phyloP scores from a whole-genome alignment of 1,140 invertebrate genomes.

The Drosophila insularis region DNA sequence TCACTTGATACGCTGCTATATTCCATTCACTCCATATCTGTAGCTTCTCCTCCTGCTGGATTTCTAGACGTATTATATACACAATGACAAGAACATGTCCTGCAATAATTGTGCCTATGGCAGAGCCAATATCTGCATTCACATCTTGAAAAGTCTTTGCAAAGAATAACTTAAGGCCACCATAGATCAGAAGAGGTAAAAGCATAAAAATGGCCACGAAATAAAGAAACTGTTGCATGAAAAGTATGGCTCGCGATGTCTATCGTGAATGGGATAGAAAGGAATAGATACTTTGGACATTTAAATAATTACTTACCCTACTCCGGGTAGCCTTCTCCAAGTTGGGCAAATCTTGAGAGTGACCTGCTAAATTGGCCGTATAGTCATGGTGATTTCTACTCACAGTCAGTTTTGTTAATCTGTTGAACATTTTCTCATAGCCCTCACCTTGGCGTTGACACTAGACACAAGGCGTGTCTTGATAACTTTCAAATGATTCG shows the following conservation, averaged over 20 bases:
- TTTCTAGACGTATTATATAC: constrained; percentile 35
- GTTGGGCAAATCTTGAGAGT: constrained; percentile 8
- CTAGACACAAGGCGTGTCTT: neutral
- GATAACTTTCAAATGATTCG: neutral
- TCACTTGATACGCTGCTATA: neutral
- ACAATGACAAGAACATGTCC: constrained; percentile 32
- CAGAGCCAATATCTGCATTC: constrained; percentile 37
- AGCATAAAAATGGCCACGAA: constrained; percentile 26
- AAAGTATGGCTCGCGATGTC: neutral
- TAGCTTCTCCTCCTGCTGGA: constrained; percentile 23
- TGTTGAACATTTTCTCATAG: constrained; percentile 8
- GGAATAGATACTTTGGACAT: neutral
- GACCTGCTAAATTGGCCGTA: neutral
- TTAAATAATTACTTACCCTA: neutral
- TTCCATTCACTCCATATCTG: constrained; percentile 17
- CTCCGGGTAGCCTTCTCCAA: constrained; percentile 12
- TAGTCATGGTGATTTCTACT: neutral
- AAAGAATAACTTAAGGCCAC: constrained; percentile 21
- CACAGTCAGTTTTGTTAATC: constrained; percentile 17
- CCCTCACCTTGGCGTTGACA: neutral
- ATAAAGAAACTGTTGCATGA: constrained; percentile 19
- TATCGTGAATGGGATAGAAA: neutral
- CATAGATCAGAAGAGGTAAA: constrained; percentile 22
- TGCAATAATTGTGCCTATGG: constrained; percentile 35
- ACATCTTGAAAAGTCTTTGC: neutral